Percentiles rank a stretch among this genome's conserved stretches.
phyloP scores from a whole-genome alignment of 2,888 invertebrate genomes.

The Idaea straminata region DNA sequence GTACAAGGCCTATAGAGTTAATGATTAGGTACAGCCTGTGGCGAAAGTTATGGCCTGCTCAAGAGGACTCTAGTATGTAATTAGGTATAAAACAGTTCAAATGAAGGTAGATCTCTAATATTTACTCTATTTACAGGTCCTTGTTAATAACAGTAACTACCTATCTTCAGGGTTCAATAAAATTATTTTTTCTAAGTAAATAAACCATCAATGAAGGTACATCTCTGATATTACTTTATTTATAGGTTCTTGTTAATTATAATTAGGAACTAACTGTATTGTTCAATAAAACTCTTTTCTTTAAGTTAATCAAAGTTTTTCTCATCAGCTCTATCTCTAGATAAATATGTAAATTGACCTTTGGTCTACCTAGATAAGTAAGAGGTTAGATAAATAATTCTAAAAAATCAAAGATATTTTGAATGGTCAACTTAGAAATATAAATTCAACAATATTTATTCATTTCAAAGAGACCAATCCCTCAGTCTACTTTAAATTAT shows the following conservation, averaged over 20 bases:
- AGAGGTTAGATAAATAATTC: background rate
- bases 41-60: background rate
- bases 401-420: background rate
- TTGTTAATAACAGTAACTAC: too few relatives aligned
- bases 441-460: background rate
- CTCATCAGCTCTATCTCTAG: background rate
- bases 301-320: background rate
- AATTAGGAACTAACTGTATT: too few relatives aligned
- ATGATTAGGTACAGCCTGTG: background rate
- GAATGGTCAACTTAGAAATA: background rate
- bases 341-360: background rate
- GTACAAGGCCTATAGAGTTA: background rate
- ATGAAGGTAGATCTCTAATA: too few relatives aligned
- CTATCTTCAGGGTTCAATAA: too few relatives aligned
- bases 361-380: background rate
- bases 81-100: background rate
- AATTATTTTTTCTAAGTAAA: too few relatives aligned
- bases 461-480: background rate
- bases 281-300: too few relatives aligned
- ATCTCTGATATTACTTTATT: too few relatives aligned
- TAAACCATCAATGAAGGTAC: too few relatives aligned
- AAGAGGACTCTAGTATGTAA: background rate
- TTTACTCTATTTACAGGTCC: too few relatives aligned
- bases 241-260: too few relatives aligned
- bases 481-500: background rate